Evolutionary conservation across 30 jellyfish, hydroid and myxozoan species (phyloP), one percentile per base, ranked within the genome.

Genomic region (Cassiopea xamachana): DNA sequence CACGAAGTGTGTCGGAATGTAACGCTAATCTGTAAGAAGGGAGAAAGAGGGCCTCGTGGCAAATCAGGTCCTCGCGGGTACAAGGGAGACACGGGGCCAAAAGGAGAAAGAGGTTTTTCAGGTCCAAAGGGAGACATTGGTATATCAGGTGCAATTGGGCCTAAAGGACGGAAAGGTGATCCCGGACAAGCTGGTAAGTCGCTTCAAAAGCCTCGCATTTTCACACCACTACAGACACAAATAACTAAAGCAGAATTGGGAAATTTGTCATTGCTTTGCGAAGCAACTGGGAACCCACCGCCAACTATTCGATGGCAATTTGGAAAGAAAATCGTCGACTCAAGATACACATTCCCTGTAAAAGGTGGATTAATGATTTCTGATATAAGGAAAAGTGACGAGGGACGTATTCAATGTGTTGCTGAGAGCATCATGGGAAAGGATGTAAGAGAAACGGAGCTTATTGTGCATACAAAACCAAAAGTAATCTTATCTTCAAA

Each of bases 401-500:
- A 48, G 1, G 91, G 91, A 44, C 27, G 45, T 13, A 82, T 82
- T 46, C 15, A 10, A n/a, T 82, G 91, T 18, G 61, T 69, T 7
- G 91, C 91, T 43, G 61, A 69, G 74, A 82, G 68, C 55, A 49
- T 82, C 13, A 70, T 82, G 9, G 91, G 91, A n/a, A 82, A 2
- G 55, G 91, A 68, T 0, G 69, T 27, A 45, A 68, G 69, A 1
- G 83, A 82, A 69, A 82, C 91, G 3, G 50, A 69, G 19, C 73
- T 82, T 7, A 27, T n/a, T 46, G 91, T 82, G 44, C 91, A n/a
- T 13, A 82, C 91, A 69, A 82, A 82, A 48, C 91, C 91, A 69
- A 82, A 9, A 48, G 75, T 82, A 2, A 45, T n/a, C 9, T 45
- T 82, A 73, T 15, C 75, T 7, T n/a, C 14, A 17, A 78, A 48